phyloP scores from a whole-genome alignment of 2,113 vertebrate species.

The pig (Sus scrofa) region DNA sequence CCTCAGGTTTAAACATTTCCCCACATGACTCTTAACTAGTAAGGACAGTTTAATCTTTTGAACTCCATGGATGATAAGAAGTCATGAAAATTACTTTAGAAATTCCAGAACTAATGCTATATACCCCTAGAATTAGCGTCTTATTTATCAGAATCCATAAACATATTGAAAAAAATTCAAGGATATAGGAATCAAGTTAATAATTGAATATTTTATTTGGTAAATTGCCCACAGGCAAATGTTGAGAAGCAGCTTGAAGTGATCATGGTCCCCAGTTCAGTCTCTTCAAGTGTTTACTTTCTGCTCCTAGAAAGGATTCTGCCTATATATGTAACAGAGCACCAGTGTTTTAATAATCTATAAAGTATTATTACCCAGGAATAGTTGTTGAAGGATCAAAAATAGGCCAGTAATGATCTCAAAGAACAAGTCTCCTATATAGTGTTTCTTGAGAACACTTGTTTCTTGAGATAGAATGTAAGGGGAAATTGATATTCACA shows the following conservation, averaged over 20 bases:
- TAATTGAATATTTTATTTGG: neutral
- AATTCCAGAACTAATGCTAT: neutral
- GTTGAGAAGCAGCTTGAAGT: neutral
- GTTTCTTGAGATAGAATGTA: neutral
- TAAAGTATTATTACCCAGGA: neutral
- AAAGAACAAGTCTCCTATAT: neutral
- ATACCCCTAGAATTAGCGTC: neutral
- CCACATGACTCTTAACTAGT: neutral
- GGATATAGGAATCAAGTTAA: neutral
- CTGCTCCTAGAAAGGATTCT: neutral
- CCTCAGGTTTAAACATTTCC: neutral
- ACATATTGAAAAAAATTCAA: neutral
- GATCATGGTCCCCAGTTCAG: neutral
- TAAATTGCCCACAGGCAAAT: neutral
- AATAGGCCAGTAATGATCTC: neutral
- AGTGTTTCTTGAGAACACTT: neutral
- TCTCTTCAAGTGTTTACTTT: neutral
- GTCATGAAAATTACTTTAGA: neutral
- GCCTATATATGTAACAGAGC: neutral
- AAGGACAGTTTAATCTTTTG: neutral
- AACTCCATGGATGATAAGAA: neutral
- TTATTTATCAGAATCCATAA: neutral
- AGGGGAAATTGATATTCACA: neutral
- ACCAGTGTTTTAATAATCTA: neutral
- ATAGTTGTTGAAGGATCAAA: neutral